These are phyloP conservation scores for Drosophila austrosaltans DNA, from an alignment of 2,888 invertebrate species.

Conservation along the genomic window DNA sequence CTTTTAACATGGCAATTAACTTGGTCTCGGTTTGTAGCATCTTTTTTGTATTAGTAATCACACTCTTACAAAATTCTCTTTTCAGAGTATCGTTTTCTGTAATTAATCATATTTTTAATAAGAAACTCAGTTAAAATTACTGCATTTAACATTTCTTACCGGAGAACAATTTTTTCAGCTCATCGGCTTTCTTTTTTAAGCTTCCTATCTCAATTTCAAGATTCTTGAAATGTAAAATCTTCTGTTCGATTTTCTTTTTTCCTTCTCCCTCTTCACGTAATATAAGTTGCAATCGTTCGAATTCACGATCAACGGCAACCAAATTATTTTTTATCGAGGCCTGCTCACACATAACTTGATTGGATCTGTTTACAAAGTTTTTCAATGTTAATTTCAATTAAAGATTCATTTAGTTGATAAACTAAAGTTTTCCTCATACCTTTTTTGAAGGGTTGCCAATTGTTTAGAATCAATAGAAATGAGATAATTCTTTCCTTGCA, in stretches of 20 bases:
- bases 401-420: constrained; percentile 59
- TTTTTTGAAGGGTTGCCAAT: constrained; percentile 82
- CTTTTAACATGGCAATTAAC: constrained; percentile 17
- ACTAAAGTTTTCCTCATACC: constrained; percentile 54
- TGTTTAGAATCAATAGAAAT: constrained; percentile 85
- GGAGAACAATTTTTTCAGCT: constrained; percentile 45
- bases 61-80: constrained; percentile 4
- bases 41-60: constrained; percentile 26
- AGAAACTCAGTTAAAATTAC: not conserved
- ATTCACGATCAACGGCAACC: constrained; percentile 47
- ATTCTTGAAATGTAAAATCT: constrained; percentile 48
- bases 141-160: constrained; percentile 49
- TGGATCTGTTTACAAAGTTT: constrained; percentile 56
- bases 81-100: constrained; percentile 45
- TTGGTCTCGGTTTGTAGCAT: constrained; percentile 34
- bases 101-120: not conserved
- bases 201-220: constrained; percentile 56
- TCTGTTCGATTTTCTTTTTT: constrained; percentile 64
- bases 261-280: constrained; percentile 40
- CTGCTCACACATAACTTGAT: constrained; percentile 71
- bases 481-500: constrained; percentile 85
- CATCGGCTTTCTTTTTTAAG: constrained; percentile 52
- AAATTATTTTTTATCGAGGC: constrained; percentile 55
- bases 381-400: constrained; percentile 51
- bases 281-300: constrained; percentile 55